Percentiles rank a stretch among this genome's conserved stretches.
Conservation (phyloP, 2,888 invertebrate species). For the Acheta domesticus region DNA sequence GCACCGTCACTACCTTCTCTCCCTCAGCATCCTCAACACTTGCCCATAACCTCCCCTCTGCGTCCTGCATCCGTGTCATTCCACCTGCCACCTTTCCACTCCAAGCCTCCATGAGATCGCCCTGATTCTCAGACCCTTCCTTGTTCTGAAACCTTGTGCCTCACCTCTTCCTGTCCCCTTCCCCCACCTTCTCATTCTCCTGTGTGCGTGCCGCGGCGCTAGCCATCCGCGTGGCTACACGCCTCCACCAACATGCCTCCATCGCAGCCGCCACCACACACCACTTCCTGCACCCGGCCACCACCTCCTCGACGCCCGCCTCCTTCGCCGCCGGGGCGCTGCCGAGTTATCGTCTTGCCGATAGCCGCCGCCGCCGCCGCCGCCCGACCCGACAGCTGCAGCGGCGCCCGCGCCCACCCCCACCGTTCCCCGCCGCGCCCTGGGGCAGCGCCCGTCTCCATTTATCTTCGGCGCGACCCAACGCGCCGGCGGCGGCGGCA, state of each 20-base stretch:
- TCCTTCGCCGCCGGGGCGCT: too few relatives aligned
- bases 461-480: background rate
- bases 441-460: slow-evolving; percentile 18
- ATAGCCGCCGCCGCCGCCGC: background rate
- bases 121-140: slow-evolving; percentile 32
- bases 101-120: background rate
- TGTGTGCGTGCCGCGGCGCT: too few relatives aligned
- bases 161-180: background rate
- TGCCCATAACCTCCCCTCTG: slow-evolving; percentile 28
- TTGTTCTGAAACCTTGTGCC: slow-evolving; percentile 24
- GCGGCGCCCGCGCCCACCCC: slow-evolving; percentile 40
- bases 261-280: too few relatives aligned
- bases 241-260: too few relatives aligned
- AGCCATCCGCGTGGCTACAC: too few relatives aligned
- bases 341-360: too few relatives aligned
- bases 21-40: slow-evolving; percentile 23
- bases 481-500: too few relatives aligned
- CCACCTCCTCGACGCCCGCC: too few relatives aligned
- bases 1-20: slow-evolving; percentile 29
- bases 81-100: slow-evolving; percentile 41
- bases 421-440: too few relatives aligned
- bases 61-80: slow-evolving; percentile 37
- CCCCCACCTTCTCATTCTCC: too few relatives aligned
- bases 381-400: slow-evolving; percentile 31
- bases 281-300: too few relatives aligned